Percentiles rank a stretch among this genome's conserved stretches.
Conservation (phyloP, 1,140 invertebrate genomes). For the Lysiphlebus fabarum region DNA sequence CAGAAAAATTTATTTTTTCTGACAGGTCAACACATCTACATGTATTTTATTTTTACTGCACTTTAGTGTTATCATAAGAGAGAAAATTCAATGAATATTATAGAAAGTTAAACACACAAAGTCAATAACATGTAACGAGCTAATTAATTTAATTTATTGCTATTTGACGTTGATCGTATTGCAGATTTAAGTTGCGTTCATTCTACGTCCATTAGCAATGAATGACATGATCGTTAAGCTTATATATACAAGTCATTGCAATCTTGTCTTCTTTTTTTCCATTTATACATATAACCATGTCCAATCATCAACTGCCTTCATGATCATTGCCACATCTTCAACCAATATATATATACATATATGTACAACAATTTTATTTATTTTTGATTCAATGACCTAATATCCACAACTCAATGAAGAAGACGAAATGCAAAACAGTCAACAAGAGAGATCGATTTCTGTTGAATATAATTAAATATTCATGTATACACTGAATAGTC, state of each 20-base stretch:
- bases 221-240: conserved; percentile 37
- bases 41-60: too few species aligned
- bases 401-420: too few species aligned
- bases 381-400: not conserved
- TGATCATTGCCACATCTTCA: too few species aligned
- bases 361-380: not conserved
- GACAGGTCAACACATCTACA: too few species aligned
- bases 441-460: conserved; percentile 1
- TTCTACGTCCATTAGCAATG: conserved; percentile 42
- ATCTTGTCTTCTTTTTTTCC: not conserved
- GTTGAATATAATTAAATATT: not conserved
- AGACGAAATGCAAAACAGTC: not conserved
- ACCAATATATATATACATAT: not conserved
- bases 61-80: too few species aligned
- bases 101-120: not conserved
- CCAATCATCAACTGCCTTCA: conserved; percentile 6
- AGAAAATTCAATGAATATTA: too few species aligned
- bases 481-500: not conserved
- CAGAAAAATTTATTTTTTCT: too few species aligned
- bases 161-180: conserved; percentile 42
- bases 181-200: conserved; percentile 43
- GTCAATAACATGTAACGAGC: conserved; percentile 38
- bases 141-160: conserved; percentile 49
- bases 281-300: conserved; percentile 1
- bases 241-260: not conserved